Base-by-base conservation (phyloP, 2,888 invertebrate species). In the Bibio marci region DNA sequence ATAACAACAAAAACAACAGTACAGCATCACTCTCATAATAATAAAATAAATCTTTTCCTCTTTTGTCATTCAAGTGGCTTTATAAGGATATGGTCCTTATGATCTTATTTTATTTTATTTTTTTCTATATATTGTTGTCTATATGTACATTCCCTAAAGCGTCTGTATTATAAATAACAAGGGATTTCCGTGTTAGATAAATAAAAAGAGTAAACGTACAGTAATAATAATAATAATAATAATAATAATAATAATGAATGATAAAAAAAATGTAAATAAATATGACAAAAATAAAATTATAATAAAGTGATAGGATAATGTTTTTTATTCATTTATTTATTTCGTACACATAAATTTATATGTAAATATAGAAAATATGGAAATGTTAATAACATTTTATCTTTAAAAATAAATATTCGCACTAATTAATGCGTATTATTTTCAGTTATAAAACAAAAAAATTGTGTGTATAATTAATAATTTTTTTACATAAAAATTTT, bases 101-200 rank as follows among this genome's bases (percentile, higher is more conserved):
- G 32, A 38, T 38, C 33, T 33, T 15, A 18, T 33, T 12, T 18
- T 18, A 35, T 35, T 25, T 25, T 19, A 11, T 5, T 17, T 18
- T 17, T 10, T 17, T 32, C 12, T 22, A 22, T 22, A 6, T 8
- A 6, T 22, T 22, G 4, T 22, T 22, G n/a, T 22, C 4, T 22
- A 22, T 22, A 22, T 6, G 8, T 22, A 6, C 22, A 22, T 22
- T 14, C n/a, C 14, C 19, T 32, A 12, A 33, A 33, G 38, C 32
- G 33, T 38, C 33, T 38, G 18, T 33, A 33, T 38, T 6, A 6
- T 38, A 38, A 38, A 33, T 38, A 38, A 38, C 38, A 38, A 38
- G 38, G 38, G 38, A 38, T 38, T 38, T 38, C 38, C 38, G 38
- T 38, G 38, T 38, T 28, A 38, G 38, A 38, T 38, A 38, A 38